Percentiles rank a stretch among this genome's conserved stretches.
phyloP scores from a whole-genome alignment of 2,888 invertebrate genomes.

The Mechanitis messenoides region DNA sequence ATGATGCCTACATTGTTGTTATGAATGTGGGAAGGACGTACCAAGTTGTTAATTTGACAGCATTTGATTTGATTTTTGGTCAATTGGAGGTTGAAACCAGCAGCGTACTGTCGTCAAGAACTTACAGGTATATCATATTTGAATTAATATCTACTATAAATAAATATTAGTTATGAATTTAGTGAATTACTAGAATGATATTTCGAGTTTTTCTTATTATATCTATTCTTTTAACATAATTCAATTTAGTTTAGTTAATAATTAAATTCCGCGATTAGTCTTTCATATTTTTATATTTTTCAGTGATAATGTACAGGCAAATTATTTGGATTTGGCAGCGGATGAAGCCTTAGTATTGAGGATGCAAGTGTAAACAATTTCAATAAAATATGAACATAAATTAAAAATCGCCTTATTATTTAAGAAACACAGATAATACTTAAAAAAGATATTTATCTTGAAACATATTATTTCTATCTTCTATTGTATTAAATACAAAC shows the following conservation, averaged over 20 bases:
- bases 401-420: not conserved
- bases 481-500: too few species aligned
- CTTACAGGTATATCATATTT: conserved; percentile 56
- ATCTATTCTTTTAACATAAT: too few species aligned
- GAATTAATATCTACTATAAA: too few species aligned
- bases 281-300: conserved; percentile 35
- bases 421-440: not conserved
- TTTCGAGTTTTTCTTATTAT: too few species aligned
- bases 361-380: conserved; percentile 52
- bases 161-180: too few species aligned
- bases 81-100: conserved; percentile 73
- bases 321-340: conserved; percentile 55
- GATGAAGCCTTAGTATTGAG: conserved; percentile 67
- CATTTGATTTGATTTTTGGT: conserved; percentile 68
- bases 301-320: conserved; percentile 61
- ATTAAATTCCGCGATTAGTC: too few species aligned
- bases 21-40: conserved; percentile 75
- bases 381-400: not conserved
- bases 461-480: too few species aligned
- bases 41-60: conserved; percentile 73
- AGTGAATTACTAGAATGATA: too few species aligned
- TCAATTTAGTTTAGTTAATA: too few species aligned
- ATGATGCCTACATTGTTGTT: conserved; percentile 68
- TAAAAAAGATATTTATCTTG: too few species aligned
- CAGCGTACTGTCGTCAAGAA: conserved; percentile 68